Conservation (phyloP, 2,888 invertebrate species). For the Chloromyia formosa region DNA sequence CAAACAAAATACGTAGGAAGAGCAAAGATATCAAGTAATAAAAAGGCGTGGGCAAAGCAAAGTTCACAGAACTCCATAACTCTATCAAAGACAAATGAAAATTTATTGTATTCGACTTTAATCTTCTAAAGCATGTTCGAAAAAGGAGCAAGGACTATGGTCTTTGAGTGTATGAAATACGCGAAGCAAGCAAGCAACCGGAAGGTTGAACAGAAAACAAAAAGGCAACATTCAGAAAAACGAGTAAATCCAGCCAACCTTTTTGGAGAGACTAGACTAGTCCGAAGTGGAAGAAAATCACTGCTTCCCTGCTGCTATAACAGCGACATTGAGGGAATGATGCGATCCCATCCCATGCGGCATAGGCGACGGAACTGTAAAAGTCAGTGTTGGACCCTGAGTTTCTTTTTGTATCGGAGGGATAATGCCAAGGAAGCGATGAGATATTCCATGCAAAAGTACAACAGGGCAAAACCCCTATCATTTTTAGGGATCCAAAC, state of each 20-base stretch:
- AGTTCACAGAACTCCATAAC: conserved; percentile 41
- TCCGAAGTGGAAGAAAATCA: background rate
- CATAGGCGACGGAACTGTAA: background rate
- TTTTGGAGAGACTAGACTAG: background rate
- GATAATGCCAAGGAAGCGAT: background rate
- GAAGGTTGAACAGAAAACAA: conserved; percentile 9
- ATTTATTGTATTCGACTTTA: conserved; percentile 41
- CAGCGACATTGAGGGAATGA: background rate
- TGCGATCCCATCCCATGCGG: background rate
- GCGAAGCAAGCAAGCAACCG: conserved; percentile 12
- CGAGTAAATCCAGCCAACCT: conserved; percentile 1
- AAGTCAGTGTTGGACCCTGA: background rate
- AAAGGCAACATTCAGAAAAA: conserved; percentile 4
- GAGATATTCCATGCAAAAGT: background rate
- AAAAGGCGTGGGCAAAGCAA: conserved; percentile 26
- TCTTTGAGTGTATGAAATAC: background rate
- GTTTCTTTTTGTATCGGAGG: background rate
- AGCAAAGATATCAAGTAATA: background rate
- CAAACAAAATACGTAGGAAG: background rate
- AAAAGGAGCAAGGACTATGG: background rate
- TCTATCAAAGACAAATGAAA: conserved; percentile 44
- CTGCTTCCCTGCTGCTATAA: background rate
- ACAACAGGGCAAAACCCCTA: conserved; percentile 23
- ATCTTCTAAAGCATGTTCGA: conserved; percentile 27
- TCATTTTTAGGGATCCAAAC: conserved; percentile 11